Evolutionary conservation across 2,113 vertebrate genomes (phyloP).

Genomic region (Lampris incognitus): DNA sequence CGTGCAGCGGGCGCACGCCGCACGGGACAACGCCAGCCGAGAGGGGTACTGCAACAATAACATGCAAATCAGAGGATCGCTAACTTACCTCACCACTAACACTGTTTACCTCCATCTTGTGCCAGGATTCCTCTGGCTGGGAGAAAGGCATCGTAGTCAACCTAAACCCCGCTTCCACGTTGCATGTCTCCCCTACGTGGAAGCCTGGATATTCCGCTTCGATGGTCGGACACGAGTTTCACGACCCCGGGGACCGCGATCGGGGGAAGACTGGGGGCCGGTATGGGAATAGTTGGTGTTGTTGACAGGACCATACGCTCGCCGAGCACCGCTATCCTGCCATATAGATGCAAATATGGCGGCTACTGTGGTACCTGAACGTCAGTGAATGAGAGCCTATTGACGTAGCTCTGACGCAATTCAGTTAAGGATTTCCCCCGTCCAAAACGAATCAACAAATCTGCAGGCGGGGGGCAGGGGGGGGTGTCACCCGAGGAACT

Average conservation of each 20-base stretch:
- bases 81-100: slow-evolving; percentile 82
- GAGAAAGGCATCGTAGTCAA: slow-evolving; percentile 85
- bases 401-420: slow-evolving; percentile 87
- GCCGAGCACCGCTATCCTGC: slow-evolving; percentile 73
- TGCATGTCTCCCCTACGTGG: slow-evolving; percentile 72
- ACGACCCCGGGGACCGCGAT: slow-evolving; percentile 28
- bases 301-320: slow-evolving; percentile 70
- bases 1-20: slow-evolving; percentile 41
- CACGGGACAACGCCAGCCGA: slow-evolving; percentile 31
- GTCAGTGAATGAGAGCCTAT: slow-evolving; percentile 80
- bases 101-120: slow-evolving; percentile 91
- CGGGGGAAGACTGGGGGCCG: slow-evolving; percentile 36
- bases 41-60: background rate
- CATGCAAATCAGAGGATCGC: slow-evolving; percentile 8
- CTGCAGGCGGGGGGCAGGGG: slow-evolving; percentile 37
- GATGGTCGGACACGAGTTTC: slow-evolving; percentile 38
- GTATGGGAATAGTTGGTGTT: slow-evolving; percentile 43
- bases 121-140: slow-evolving; percentile 85
- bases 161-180: slow-evolving; percentile 77
- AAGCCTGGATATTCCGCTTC: slow-evolving; percentile 64
- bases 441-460: slow-evolving; percentile 64
- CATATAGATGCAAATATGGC: slow-evolving; percentile 87
- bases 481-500: slow-evolving; percentile 23
- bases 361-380: slow-evolving; percentile 82
- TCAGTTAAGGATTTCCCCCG: slow-evolving; percentile 84